These are phyloP conservation scores for Herpailurus yagouaroundi DNA, from an alignment of 2,113 vertebrate species.

Conservation along the genomic window DNA sequence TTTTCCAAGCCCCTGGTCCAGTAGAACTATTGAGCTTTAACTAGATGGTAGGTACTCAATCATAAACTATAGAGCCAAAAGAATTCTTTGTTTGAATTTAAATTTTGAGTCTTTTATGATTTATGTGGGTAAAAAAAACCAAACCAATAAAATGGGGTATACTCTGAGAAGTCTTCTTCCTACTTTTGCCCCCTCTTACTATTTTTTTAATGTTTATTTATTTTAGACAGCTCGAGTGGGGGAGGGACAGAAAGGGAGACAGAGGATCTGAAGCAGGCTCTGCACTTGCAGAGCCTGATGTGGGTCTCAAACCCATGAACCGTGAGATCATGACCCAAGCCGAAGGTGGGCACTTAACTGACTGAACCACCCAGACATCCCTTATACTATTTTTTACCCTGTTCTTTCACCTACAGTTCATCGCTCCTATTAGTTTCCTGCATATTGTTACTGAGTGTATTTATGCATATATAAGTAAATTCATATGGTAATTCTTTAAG, in stretches of 20 bases:
- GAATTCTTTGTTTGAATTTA: not conserved
- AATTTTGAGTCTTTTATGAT: not conserved
- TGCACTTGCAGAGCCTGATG: too few relatives aligned
- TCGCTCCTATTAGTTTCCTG: not conserved
- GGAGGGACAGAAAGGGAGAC: too few relatives aligned
- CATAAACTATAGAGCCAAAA: not conserved
- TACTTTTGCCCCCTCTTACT: not conserved
- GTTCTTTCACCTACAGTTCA: not conserved
- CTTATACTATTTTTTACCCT: not conserved
- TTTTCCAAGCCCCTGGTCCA: not conserved
- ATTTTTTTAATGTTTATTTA: too few relatives aligned
- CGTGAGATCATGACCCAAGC: too few relatives aligned
- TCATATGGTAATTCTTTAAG: not conserved
- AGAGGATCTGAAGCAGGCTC: too few relatives aligned
- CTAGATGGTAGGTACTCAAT: not conserved
- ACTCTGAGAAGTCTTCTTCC: not conserved
- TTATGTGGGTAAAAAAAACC: not conserved
- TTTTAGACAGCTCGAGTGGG: too few relatives aligned
- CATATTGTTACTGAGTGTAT: not conserved
- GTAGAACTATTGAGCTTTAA: not conserved
- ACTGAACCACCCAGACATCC: too few relatives aligned
- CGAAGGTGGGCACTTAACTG: too few relatives aligned
- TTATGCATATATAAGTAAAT: not conserved
- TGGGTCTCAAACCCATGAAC: too few relatives aligned
- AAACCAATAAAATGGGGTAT: not conserved